Percentiles rank a stretch among this genome's conserved stretches.
Conservation (phyloP, 2,113 vertebrate species). For the Todiramphus chloris region DNA sequence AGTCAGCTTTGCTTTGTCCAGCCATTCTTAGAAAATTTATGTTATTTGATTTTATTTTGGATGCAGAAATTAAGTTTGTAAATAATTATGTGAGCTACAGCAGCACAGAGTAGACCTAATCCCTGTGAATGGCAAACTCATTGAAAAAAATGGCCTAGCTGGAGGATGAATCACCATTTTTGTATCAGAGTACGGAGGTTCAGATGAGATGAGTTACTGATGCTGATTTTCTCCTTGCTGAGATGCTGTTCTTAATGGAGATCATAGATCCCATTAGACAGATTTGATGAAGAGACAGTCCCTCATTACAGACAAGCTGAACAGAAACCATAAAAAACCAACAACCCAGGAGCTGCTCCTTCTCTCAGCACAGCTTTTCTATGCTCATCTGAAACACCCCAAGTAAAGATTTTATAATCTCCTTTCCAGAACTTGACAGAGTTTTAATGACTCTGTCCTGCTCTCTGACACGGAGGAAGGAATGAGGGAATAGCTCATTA, state of each 20-base stretch:
- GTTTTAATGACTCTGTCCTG: constrained; percentile 42
- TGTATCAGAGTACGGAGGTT: background rate
- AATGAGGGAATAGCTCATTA: constrained; percentile 44
- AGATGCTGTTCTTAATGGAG: constrained; percentile 54
- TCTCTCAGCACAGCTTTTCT: constrained; percentile 34
- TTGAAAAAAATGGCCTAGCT: constrained; percentile 35
- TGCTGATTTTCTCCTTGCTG: constrained; percentile 50
- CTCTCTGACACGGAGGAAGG: constrained; percentile 37
- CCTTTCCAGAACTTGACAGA: constrained; percentile 21
- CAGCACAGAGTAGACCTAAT: background rate
- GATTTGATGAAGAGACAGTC: constrained; percentile 56
- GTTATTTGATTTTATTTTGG: constrained; percentile 34
- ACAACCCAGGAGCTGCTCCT: constrained; percentile 1
- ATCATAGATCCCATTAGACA: constrained; percentile 73
- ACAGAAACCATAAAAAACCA: constrained; percentile 38
- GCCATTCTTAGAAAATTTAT: background rate
- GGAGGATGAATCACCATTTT: constrained; percentile 29
- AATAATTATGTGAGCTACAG: constrained; percentile 35
- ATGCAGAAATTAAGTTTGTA: constrained; percentile 44
- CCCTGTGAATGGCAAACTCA: constrained; percentile 40
- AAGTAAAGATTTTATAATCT: constrained; percentile 51
- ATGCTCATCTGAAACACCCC: constrained; percentile 54
- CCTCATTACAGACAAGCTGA: constrained; percentile 67
- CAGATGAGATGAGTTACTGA: constrained; percentile 29
- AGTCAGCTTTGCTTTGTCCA: background rate